A percentile compares a stretch with the other conserved stretches of the same genome.
These are phyloP conservation scores for Proctacanthus coquilletti DNA, from an alignment of 1,140 invertebrate genomes.

Conservation along the genomic window DNA sequence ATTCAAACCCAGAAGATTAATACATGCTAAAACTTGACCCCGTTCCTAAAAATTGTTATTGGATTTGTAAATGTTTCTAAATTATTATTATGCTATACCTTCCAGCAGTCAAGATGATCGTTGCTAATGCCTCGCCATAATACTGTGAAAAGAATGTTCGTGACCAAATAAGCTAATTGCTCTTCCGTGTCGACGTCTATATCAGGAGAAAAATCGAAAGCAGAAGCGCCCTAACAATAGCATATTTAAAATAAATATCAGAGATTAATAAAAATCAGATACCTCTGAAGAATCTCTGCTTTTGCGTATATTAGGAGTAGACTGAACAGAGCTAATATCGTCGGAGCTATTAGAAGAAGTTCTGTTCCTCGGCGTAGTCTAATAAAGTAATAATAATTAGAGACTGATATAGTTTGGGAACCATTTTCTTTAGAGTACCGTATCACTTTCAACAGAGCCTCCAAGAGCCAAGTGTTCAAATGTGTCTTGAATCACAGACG, in stretches of 20 bases:
- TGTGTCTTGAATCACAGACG: constrained; percentile 35
- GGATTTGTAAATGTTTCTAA: constrained; percentile 1
- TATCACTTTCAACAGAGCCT: constrained; percentile 13
- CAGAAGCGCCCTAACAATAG: constrained; percentile 12
- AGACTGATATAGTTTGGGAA: too few relatives aligned
- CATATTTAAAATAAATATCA: not conserved
- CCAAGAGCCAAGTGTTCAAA: constrained; percentile 25
- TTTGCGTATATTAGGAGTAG: constrained; percentile 13
- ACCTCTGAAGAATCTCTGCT: constrained; percentile 9
- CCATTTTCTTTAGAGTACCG: too few relatives aligned
- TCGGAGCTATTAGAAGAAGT: constrained; percentile 24
- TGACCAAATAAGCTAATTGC: constrained; percentile 41
- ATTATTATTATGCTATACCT: constrained; percentile 21
- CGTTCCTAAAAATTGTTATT: constrained; percentile 31
- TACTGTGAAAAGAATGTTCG: constrained; percentile 40
- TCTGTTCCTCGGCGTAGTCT: constrained; percentile 10
- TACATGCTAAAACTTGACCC: constrained; percentile 43
- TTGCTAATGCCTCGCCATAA: constrained; percentile 47
- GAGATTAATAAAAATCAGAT: not conserved
- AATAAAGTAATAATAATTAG: constrained; percentile 5
- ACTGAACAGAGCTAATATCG: constrained; percentile 19
- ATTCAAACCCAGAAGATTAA: constrained; percentile 41
- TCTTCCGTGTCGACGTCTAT: constrained; percentile 33
- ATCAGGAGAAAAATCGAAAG: constrained; percentile 25
- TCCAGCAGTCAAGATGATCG: constrained; percentile 39